phyloP scores from a whole-genome alignment of 1,140 invertebrate genomes.

The Pararge aegeria region DNA sequence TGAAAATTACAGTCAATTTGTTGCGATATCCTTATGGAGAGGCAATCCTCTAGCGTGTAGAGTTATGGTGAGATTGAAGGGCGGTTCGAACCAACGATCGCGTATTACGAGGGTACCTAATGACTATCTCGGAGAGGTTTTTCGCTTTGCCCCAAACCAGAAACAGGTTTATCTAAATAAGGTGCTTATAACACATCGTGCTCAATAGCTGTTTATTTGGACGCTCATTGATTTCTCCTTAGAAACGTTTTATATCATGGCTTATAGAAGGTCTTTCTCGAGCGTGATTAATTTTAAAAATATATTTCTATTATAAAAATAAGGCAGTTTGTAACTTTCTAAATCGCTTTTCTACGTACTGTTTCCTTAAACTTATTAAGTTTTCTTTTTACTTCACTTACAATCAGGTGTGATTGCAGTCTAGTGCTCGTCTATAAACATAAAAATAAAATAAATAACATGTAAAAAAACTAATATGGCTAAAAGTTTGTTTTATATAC shows the following conservation, averaged over 20 bases:
- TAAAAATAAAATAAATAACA: too few relatives aligned
- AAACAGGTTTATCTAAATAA: conserved; percentile 61
- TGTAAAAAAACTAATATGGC: too few relatives aligned
- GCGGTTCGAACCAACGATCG: conserved; percentile 39
- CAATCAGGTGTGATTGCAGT: too few relatives aligned
- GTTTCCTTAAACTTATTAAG: too few relatives aligned
- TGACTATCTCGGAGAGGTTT: conserved; percentile 64
- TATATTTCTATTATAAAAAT: too few relatives aligned
- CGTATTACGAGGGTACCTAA: conserved; percentile 57
- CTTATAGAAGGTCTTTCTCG: not conserved
- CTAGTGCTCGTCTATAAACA: too few relatives aligned
- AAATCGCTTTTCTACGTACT: too few relatives aligned
- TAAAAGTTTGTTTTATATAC: too few relatives aligned
- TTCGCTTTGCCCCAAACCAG: conserved; percentile 46
- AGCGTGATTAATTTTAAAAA: not conserved
- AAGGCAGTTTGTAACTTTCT: too few relatives aligned
- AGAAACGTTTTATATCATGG: not conserved
- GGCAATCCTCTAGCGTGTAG: conserved; percentile 62
- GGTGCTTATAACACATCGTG: conserved; percentile 40
- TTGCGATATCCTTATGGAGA: conserved; percentile 70
- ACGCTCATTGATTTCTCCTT: conserved; percentile 23
- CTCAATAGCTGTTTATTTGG: conserved; percentile 30
- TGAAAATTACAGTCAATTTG: conserved; percentile 67
- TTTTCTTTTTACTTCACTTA: too few relatives aligned
- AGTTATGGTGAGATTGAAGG: conserved; percentile 55